Base-by-base conservation (phyloP, 2,888 invertebrate species). In the Megalurothrips usitatus region DNA sequence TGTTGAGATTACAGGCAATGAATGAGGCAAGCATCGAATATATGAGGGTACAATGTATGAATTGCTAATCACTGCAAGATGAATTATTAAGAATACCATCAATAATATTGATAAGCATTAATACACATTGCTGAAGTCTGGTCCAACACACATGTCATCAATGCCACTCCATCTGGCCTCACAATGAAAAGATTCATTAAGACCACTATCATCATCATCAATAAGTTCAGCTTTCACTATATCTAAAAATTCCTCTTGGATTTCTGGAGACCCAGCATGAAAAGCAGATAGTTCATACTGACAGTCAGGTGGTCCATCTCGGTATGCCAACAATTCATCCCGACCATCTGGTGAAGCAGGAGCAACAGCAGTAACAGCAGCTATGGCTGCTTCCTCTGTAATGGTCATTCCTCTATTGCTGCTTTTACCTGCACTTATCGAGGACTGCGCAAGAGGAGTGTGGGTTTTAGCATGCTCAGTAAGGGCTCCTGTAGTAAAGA, bases 401-500 rank as follows among this genome's bases (percentile, higher is more conserved):
- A 75, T 75, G 9, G 68, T 75, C 1, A 26, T 1, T 1, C 23
- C 6, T 8, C 23, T 9, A 75, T 75, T 26, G 4, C 8, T 11
- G 6, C n/a, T 23, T n/a, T 23, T n/a, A n/a, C 23, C 68, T 23
- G 19, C 23, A 11, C 23, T 23, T 6, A 0, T 19, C 6, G 58
- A 58, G n/a, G 17, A 6, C n/a, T 58, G 9, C 8, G 23, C 68
- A 26, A 4, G n/a, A 26, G 68, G 80, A 34, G 12, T 79, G 19
- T 83, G 83, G 23, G 79, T 79, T 52, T 80, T 78, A 26, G 47
- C 49, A 47, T 83, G 83, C 28, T 83, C 82, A 28, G 49, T 11
- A 17, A 83, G 80, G 0, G 82, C 82, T 17, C 81, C 81, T 47
- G 79, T 79, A 19, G 82, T 82, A n/a, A 82, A 82, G 78, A 83